Evolutionary conservation across 1,140 invertebrate species (phyloP), one percentile per base, ranked within the genome.

Genomic region (Aphaenogaster rudis): DNA sequence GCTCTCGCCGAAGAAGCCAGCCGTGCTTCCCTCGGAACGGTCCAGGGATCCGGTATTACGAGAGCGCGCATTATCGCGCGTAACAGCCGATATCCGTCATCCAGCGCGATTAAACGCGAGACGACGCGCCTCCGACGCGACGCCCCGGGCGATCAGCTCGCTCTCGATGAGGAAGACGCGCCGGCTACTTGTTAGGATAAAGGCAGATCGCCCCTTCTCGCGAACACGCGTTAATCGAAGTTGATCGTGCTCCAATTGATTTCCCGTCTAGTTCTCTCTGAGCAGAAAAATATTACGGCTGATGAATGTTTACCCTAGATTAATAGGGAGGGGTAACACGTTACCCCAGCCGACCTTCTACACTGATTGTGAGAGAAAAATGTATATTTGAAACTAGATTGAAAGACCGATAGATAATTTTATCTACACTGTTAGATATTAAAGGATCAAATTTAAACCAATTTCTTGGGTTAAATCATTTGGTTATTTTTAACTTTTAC

Each of bases 51-150:
- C 79, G 79, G 79, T 81, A 81, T 81, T 81, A 81, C 66, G 66
- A 81, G 79, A 54, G 79, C 64, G 36, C 50, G 52, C 66, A 71
- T 81, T 81, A 81, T 81, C 66, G 48, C 50, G 15, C 50, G 39
- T 72, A 81, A 81, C 79, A 81, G 21, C 79, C 48, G 79, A 81
- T 81, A 81, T 81, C 79, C 66, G 79, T 81, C 79, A 81, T 81
- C 50, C 64, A 28, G 50, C 79, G 50, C 50, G 79, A 81, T 81
- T 81, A 81, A 81, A 81, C 66, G 66, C 79, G 50, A 81, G 66
- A 45, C 79, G 78, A 81, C 21, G 78, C 64, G 66, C 50, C 79
- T 71, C 50, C 33, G 76, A 64, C 28, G 59, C 36, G 15, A 72
- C 66, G 79, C 79, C 67, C 9, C 39, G 39, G 48, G 66, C 79